Evolutionary conservation across 2,888 invertebrate genomes (phyloP), one percentile per base, ranked within the genome.

Genomic region (Poecilobothrus nobilitatus): DNA sequence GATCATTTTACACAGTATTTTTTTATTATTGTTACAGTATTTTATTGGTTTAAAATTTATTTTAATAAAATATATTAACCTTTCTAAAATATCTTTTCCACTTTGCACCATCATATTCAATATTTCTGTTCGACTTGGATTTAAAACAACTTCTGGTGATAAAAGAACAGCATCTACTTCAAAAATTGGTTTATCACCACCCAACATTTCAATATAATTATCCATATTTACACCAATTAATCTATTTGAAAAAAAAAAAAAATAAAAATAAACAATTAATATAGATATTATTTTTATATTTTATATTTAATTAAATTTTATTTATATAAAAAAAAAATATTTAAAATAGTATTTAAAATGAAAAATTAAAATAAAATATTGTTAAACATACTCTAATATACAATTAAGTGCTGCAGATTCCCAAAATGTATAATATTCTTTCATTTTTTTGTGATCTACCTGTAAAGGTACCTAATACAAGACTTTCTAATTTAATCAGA

Each of bases 401-500:
- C 87, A 85, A 22, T 84, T 83, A 77, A 90, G 94, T 22, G 94
- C 87, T 79, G 89, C 89, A 75, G 86, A 86, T 78, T 95, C 95
- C 91, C 94, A 95, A 78, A 85, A 86, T 0, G 85, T 83, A 76
- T 95, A 96, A 78, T 92, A 94, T 1, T 88, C 83, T 6, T 83
- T 83, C 90, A 96, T 92, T 71, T 88, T n/a, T 87, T 0, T 84
- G 79, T 0, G 90, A 90, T 67, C 83, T 84, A 2, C 95, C 94
- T 0, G 91, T 90, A 73, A 90, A 90, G 1, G 91, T 89, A 70
- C 90, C 89, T 22, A 93, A 85, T 1, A 94, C 91, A 53, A 95
- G 82, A 71, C 91, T 91, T 81, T 96, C 95, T 71, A 95, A 80
- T 81, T 95, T 95, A 74, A 90, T 88, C 18, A 96, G 83, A 69